phyloP scores from a whole-genome alignment of 2,797 vertebrate genomes.

The Eospalax fontanierii region DNA sequence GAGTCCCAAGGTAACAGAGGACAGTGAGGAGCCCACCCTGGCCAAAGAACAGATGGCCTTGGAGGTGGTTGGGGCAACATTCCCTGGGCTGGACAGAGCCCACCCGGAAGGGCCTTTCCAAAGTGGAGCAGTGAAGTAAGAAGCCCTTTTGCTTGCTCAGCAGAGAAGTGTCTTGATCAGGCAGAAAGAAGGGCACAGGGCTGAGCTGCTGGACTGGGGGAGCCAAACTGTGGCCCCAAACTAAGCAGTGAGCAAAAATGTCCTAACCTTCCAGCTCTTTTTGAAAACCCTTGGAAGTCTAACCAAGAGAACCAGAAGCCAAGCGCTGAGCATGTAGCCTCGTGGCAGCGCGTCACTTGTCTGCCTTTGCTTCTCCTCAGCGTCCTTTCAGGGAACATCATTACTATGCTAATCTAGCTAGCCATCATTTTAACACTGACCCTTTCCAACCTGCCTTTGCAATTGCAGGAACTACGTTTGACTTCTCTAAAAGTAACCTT shows the following conservation, averaged over 20 bases:
- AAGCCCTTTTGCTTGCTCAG: not conserved
- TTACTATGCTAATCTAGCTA: slow-evolving; percentile 94
- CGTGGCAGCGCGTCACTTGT: slow-evolving; percentile 64
- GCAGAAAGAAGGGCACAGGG: no score
- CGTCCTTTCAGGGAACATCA: slow-evolving; percentile 88
- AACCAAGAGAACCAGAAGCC: not conserved
- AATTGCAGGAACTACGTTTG: slow-evolving; percentile 89
- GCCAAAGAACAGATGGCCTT: not conserved
- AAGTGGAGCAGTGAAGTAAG: not conserved
- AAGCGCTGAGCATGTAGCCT: not conserved
- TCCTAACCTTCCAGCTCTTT: not conserved
- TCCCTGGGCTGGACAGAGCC: not conserved
- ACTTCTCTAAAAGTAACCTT: slow-evolving; percentile 91
- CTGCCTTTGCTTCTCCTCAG: slow-evolving; percentile 76
- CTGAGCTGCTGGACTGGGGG: not conserved
- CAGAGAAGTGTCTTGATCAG: not conserved
- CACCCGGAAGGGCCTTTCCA: not conserved
- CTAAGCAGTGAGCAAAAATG: not conserved
- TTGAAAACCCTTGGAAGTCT: slow-evolving; percentile 33
- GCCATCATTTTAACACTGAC: slow-evolving; percentile 92
- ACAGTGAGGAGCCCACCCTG: not conserved
- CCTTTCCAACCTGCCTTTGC: slow-evolving; percentile 91
- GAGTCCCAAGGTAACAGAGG: not conserved
- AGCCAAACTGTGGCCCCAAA: not conserved
- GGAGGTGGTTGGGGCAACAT: not conserved